Base-by-base conservation (phyloP, 2,888 invertebrate genomes). In the Drosophila cognata region DNA sequence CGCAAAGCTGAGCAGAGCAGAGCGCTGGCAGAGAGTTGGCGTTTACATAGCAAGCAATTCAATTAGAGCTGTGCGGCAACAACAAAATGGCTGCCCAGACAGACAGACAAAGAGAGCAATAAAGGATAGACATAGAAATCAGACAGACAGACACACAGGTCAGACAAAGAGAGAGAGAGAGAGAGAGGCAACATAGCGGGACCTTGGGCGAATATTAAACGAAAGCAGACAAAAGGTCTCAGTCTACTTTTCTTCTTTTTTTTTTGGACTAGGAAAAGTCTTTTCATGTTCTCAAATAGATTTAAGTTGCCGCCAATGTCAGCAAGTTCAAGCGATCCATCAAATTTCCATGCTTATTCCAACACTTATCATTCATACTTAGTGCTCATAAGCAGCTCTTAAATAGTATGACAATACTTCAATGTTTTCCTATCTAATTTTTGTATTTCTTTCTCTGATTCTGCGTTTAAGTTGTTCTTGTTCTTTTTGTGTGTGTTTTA, bases 21-120 rank as follows among this genome's bases (percentile, higher is more conserved):
- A 64, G 41, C 62, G 33, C 18, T 35, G 25, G 41, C 64, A n/a
- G 56, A 56, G 53, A 70, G 38, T 68, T 59, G 70, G 36, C 86
- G 79, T 81, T 89, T 79, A 79, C 84, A 75, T 79, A 81, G 83
- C 79, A 67, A 71, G 77, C 86, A 89, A 87, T 89, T 87, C 89
- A 87, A 87, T 87, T 89, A 87, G 79, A 89, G 82, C 74, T 83
- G 83, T 81, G 79, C 74, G 67, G 35, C 74, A 77, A 66, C 71
- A 75, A 41, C 66, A 58, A 66, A 66, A 65, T 74, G 77, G 74
- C 72, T 64, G 73, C 74, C 74, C 69, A 81, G 78, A 77, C 64
- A 73, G 41, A 59, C 38, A 73, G 36, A 59, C 38, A 73, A 55
- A 68, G 36, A 38, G 28, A 56, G 36, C 36, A 56, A 28, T 18